Base-by-base conservation (phyloP, 2,113 vertebrate genomes). In the Climacteris rufus region DNA sequence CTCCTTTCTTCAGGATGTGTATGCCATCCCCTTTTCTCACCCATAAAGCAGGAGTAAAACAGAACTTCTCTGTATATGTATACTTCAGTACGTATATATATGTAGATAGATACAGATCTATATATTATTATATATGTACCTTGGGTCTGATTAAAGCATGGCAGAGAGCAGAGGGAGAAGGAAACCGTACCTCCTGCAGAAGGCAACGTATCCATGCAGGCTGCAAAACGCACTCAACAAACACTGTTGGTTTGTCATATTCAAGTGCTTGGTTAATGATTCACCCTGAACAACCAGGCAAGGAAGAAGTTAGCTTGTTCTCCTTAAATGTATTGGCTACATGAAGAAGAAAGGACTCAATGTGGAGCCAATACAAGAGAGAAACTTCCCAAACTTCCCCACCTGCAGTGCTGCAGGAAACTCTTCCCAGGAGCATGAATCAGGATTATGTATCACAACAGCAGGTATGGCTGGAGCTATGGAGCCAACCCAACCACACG, bases 241-340 rank as follows among this genome's bases (percentile, higher is more conserved):
- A 90, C 57, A 53, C 31, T 90, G 93, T 61, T 61, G 45, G 39
- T 86, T 76, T 65, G 79, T 47, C 28, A 19, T 21, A 74, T 25
- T 80, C 45, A 54, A 87, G 40, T 33, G n/a, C n/a, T 76, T 76
- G 40, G 88, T 86, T 97, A 93, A 77, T 63, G 59, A 90, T 90
- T 93, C 66, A 86, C 18, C 15, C 42, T 59, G 70, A 94, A 71
- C 28, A 80, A 40, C 12, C 20, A 53, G 15, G 31, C n/a, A 79
- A 57, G 33, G 49, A 87, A 56, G 30, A 72, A 79, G 9, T 64
- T 45, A 90, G 17, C 12, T 89, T 59, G 15, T 60, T 57, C 50
- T 89, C 44, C 49, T 57, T 68, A n/a, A 12, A 9, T 1, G 1
- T 16, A 39, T 28, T 79, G 37, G 40, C 22, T 53, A 40, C 20